Base-by-base conservation (phyloP, 2,888 invertebrate species). In the Synergus gifuensis region DNA sequence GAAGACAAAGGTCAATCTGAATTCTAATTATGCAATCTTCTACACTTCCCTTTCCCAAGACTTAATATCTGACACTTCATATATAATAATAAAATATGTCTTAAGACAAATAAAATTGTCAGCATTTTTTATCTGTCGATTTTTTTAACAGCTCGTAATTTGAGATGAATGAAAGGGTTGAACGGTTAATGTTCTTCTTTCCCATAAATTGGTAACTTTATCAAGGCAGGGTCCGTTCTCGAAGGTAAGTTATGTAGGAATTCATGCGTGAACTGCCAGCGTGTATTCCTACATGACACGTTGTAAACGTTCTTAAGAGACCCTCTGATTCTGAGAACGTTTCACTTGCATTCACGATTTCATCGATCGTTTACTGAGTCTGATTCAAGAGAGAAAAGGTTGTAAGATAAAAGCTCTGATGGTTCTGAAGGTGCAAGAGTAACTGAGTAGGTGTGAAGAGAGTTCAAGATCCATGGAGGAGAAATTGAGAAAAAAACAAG, bases 401-500 rank as follows among this genome's bases (percentile, higher is more conserved):
- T 67, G 44, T 69, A 49, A 69, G 44, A 67, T 18, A 28, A 69
- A 69, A 46, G 44, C 22, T 18, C 67, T 46, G 44, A 67, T 22
- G n/a, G 46, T 18, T 69, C 49, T 69, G 36, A 69, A 49, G 49
- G 69, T 28, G 69, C 22, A 69, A 44, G 22, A 69, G 67, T 69
- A 49, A 54, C 46, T 69, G 49, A 49, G 69, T 49, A 69, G 69
- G 69, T 69, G 69, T 69, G 69, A 69, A 69, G 69, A 69, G 49
- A 49, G 69, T 49, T 67, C 18, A 44, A 67, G 66, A 67, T 67
- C 49, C 49, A 54, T 69, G 46, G 67, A 46, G 67, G 22, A 46
- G 67, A 69, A 49, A 69, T 69, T 69, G 49, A 49, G 49, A 49
- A 46, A 69, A 69, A 69, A 16, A 36, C 28, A 69, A 69, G 28